Percentiles rank a stretch among this genome's conserved stretches.
Evolutionary conservation across 2,797 vertebrate species (phyloP).

Genomic region (Chrysocyon brachyurus): DNA sequence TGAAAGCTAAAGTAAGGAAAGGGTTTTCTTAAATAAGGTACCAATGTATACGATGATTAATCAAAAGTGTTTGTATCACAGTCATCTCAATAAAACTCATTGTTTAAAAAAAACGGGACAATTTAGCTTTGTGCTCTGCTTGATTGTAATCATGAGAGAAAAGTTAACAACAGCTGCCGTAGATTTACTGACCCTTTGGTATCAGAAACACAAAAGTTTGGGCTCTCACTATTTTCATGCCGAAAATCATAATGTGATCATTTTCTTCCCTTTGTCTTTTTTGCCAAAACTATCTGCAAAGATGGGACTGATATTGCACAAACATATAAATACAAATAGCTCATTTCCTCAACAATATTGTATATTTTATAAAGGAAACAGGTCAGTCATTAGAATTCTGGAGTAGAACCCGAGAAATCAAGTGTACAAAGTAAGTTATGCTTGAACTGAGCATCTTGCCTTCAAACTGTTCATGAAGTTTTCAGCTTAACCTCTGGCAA

Average conservation of each 20-base stretch:
- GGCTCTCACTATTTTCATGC: not conserved
- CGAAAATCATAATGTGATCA: conserved; percentile 6
- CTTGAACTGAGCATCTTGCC: not conserved
- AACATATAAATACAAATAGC: not conserved
- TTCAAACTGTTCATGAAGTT: not conserved
- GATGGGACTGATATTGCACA: not conserved
- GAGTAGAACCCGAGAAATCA: not conserved
- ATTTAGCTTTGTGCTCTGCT: not conserved
- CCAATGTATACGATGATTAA: not conserved
- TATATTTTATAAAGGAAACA: not conserved
- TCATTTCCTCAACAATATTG: not conserved
- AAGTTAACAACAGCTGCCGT: not conserved
- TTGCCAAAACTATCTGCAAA: conserved; percentile 15
- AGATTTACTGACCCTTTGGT: not conserved
- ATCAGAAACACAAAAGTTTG: not conserved
- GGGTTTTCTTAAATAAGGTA: not conserved
- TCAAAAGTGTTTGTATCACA: not conserved
- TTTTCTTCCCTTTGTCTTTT: not conserved
- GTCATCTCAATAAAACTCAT: not conserved
- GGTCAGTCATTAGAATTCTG: not conserved
- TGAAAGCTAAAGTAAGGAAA: not conserved
- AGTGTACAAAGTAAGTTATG: not conserved
- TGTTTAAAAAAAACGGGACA: not conserved
- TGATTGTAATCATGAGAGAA: not conserved
- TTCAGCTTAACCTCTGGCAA: not conserved